These are phyloP conservation scores for Phalacrocorax aristotelis DNA, from an alignment of 2,113 vertebrate genomes.

Conservation along the genomic window DNA sequence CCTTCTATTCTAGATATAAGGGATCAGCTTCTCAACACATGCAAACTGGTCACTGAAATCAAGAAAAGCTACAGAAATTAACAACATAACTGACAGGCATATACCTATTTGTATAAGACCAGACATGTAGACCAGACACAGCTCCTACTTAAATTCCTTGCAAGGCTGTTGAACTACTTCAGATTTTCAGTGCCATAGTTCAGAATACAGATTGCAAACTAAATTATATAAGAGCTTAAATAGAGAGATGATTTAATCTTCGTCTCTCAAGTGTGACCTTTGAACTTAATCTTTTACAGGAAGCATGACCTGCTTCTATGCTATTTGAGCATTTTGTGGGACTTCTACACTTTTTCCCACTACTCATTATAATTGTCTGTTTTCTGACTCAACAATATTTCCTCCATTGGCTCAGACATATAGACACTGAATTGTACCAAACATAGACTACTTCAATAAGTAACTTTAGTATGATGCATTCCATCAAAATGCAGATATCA, in stretches of 20 bases:
- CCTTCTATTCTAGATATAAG: neutral
- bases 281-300: conserved; percentile 1
- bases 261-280: neutral
- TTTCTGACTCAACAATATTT: neutral
- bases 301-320: neutral
- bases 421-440: neutral
- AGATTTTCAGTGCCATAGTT: neutral
- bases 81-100: neutral
- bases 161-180: neutral
- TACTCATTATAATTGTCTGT: neutral
- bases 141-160: neutral
- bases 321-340: neutral
- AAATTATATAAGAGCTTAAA: conserved; percentile 30
- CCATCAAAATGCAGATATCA: neutral
- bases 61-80: neutral
- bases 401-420: neutral
- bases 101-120: neutral
- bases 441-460: neutral
- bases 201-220: neutral
- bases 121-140: neutral
- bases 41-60: neutral
- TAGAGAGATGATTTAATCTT: conserved; percentile 23
- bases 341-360: neutral
- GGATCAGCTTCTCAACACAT: neutral
- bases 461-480: neutral